Evolutionary conservation across 2,797 vertebrate species (phyloP), one percentile per base, ranked within the genome.

Genomic region (Neopelma chrysocephalum): DNA sequence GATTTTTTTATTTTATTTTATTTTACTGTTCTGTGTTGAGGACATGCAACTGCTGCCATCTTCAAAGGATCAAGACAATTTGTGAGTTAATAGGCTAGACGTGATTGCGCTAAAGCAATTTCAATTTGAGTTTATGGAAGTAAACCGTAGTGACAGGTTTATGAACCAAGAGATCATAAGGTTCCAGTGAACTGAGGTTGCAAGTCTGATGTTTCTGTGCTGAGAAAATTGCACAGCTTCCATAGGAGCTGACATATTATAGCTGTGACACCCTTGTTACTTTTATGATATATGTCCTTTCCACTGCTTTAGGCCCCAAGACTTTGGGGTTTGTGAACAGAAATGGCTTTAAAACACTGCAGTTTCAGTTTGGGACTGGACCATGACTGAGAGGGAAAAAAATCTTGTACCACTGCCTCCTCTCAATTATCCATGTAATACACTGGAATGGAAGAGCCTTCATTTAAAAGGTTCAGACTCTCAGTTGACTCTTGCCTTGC

Each of bases 41-140:
- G 65, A 79, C 47, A 72, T 45, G 34, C 31, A 95, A 65, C 57
- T 78, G 66, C 48, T 81, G 65, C 42, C 71, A 18, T 96, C 80
- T 95, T 96, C 87, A 93, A 90, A 79, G 15, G 57, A 93, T 91
- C 85, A 77, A 91, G 95, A 96, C 60, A 91, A 90, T 97, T 89
- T 96, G 71, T 95, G 86, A 96, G 77, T 96, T 97, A 97, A 97
- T 94, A 97, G 88, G 73, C 81, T 88, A 89, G 85, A 89, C 50
- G 94, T 92, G 68, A 97, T 95, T 93, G 77, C 51, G 73, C 84
- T 95, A 89, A 96, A 96, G 79, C 87, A 94, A 96, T 96, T 96
- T 96, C 86, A 96, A 60, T 88, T 93, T 92, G 81, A 95, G 93
- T 93, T 93, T 92, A 94, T 83, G 86, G 57, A 86, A 94, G 73